Base-by-base conservation (phyloP, 2,797 vertebrate genomes). In the Sus cebifrons region DNA sequence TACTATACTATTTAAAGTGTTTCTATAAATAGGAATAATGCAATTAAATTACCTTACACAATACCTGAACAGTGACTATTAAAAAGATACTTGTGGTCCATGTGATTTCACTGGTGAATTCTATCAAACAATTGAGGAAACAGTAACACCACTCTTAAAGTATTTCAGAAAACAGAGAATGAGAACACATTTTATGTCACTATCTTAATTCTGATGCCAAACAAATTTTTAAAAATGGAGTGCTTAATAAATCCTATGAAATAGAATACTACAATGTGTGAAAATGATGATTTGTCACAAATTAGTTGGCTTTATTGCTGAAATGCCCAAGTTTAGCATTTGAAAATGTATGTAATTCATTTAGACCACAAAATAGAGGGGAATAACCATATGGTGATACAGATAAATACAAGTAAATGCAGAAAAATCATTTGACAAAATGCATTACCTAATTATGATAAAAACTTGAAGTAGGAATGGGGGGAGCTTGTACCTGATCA, bases 251-350 rank as follows among this genome's bases (percentile, higher is more conserved):
- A 68, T 85, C 4, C 9, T 49, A 52, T 32, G 12, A 93, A 91
- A 73, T 58, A n/a, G 20, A 77, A 58, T 25, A 4, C 16, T 91
- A 65, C 13, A 68, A 29, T 27, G 29, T 17, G 44, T 62, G 15
- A 71, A 52, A 25, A 13, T 60, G 60, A 74, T 25, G 87, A 86
- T 67, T 29, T 75, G 32, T 89, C 67, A 36, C 17, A 93, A 32
- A 8, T 6, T 25, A 58, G 5, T 78, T n/a, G 13, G 3, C 3
- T 78, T 82, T 96, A 32, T 44, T 3, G 4, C 17, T 91, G 10
- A 36, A 68, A 74, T 71, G 36, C 14, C 14, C 36, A 93, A 93
- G 36, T 89, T 78, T 86, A 86, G n/a, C 36, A 64, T 58, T 93
- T 93, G 52, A 83, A 89, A 89, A 86, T 91, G 64, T 62, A 0